A percentile compares a stretch with the other conserved stretches of the same genome.
These are phyloP conservation scores for Vidua macroura DNA, from an alignment of 2,113 vertebrate species.

Conservation along the genomic window DNA sequence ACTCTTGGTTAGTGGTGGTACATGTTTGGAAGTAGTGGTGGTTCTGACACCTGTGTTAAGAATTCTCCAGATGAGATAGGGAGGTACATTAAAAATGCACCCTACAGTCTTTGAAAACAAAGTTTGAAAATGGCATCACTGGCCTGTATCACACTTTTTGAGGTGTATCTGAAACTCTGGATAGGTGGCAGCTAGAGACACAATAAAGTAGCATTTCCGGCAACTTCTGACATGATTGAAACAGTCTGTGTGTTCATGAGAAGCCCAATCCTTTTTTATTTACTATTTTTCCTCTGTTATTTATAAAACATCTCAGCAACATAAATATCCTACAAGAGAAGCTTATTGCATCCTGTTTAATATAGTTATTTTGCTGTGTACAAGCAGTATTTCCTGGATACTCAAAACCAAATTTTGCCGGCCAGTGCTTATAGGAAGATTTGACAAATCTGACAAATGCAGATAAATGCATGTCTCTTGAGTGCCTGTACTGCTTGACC, in stretches of 20 bases:
- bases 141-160: neutral
- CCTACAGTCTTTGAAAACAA: neutral
- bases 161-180: neutral
- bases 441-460: neutral
- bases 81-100: neutral
- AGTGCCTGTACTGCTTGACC: neutral
- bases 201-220: neutral
- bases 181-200: neutral
- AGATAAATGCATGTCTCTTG: neutral
- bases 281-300: conserved; percentile 9
- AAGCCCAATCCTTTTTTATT: neutral
- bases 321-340: conserved; percentile 14
- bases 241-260: neutral
- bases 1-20: neutral
- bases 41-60: neutral
- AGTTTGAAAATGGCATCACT: accelerated
- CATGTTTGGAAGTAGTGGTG: neutral
- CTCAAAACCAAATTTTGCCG: neutral
- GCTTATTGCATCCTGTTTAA: conserved; percentile 31
- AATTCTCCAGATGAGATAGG: neutral
- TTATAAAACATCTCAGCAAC: neutral
- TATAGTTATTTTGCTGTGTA: conserved; percentile 6
- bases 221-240: accelerated
- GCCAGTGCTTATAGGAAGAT: neutral
- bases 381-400: neutral